Conservation (phyloP, 2,797 vertebrate species). For the Cheirogaleus major region DNA sequence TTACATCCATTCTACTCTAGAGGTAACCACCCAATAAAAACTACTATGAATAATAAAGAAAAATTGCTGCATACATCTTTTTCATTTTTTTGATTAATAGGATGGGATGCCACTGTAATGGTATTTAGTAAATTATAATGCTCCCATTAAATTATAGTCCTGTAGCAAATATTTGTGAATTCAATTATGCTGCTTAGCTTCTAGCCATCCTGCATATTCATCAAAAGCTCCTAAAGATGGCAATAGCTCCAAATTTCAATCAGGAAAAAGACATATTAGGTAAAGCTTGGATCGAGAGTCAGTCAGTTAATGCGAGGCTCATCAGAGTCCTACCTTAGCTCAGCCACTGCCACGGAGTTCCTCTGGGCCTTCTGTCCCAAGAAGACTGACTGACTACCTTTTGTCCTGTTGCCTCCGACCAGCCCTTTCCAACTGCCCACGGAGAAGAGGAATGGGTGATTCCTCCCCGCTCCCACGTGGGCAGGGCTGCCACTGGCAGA, state of each 20-base stretch:
- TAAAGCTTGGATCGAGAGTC: constrained; percentile 20
- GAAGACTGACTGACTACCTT: constrained; percentile 57
- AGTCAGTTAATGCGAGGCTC: constrained; percentile 1
- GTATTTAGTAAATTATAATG: constrained; percentile 55
- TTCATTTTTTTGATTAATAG: constrained; percentile 26
- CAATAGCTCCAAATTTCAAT: constrained; percentile 26
- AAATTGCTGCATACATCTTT: neutral
- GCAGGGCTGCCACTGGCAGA: constrained; percentile 72
- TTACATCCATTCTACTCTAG: neutral
- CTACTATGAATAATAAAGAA: neutral
- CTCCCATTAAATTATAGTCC: constrained; percentile 40
- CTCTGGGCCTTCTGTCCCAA: constrained; percentile 55
- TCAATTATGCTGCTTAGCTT: constrained; percentile 37
- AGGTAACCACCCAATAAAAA: neutral
- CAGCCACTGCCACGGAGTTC: neutral
- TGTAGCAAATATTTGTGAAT: constrained; percentile 48
- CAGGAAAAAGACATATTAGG: constrained; percentile 33
- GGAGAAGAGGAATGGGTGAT: constrained; percentile 53
- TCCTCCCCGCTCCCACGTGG: constrained; percentile 70
- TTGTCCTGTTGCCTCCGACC: constrained; percentile 53
- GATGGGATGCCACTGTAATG: neutral
- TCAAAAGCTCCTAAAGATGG: constrained; percentile 22
- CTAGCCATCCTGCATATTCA: neutral
- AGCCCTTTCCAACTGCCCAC: constrained; percentile 62
- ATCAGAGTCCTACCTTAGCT: neutral